Percentiles rank a stretch among this genome's conserved stretches.
Conservation (phyloP, 2,888 invertebrate genomes). For the Glyphotaelius pellucidus region DNA sequence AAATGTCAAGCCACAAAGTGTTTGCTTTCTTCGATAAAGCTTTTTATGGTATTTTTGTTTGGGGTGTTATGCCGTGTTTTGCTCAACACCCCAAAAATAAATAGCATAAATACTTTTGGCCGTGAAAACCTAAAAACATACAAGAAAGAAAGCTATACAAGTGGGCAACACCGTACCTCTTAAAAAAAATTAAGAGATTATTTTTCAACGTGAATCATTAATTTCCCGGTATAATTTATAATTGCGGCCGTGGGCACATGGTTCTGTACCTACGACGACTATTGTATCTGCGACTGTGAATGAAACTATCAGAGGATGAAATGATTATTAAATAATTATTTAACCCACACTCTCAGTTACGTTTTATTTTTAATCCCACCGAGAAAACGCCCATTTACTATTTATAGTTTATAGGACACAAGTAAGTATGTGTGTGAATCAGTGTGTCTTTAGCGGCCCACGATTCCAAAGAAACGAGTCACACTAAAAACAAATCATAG, state of each 20-base stretch:
- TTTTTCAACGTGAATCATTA: not conserved
- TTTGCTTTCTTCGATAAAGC: no score
- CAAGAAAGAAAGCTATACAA: no score
- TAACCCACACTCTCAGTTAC: not conserved
- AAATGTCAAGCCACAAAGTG: no score
- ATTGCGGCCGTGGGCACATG: not conserved
- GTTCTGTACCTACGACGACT: not conserved
- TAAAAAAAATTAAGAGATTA: not conserved
- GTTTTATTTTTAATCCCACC: not conserved
- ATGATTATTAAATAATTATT: not conserved
- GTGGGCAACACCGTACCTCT: not conserved
- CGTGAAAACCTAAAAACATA: no score
- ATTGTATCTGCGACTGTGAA: not conserved
- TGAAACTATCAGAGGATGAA: not conserved
- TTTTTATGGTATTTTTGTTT: no score
- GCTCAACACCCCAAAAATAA: no score
- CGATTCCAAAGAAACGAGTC: not conserved
- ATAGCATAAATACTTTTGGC: no score
- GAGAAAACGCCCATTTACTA: not conserved
- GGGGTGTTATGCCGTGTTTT: no score
- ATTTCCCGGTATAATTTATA: not conserved
- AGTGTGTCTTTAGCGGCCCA: not conserved
- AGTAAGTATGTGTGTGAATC: not conserved
- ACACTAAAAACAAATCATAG: not conserved
- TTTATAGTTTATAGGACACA: not conserved